Percentiles rank a stretch among this genome's conserved stretches.
Evolutionary conservation across 2,113 vertebrate genomes (phyloP).

Genomic region (Crocuta crocuta): DNA sequence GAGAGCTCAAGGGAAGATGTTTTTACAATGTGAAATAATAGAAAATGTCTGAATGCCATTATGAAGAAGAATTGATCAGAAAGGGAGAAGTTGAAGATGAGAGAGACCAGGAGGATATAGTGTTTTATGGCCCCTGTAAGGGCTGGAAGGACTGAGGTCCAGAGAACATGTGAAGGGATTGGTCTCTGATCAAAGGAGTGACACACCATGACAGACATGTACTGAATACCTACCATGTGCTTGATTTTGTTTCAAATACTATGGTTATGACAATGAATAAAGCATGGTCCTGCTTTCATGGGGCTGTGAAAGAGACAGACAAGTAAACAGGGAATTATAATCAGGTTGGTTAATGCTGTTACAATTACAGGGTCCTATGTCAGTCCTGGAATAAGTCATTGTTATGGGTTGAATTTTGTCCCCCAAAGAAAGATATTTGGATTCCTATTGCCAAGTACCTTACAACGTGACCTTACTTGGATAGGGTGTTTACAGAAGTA

Average conservation of each 20-base stretch:
- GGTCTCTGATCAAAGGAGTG: background rate
- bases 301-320: background rate
- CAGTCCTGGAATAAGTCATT: background rate
- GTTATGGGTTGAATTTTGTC: background rate
- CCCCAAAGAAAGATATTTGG: background rate
- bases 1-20: background rate
- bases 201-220: slow-evolving; percentile 1
- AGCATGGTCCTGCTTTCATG: background rate
- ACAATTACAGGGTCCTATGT: background rate
- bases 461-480: slow-evolving; percentile 9
- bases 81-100: background rate
- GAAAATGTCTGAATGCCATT: background rate
- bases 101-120: background rate
- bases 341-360: slow-evolving; percentile 16
- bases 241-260: slow-evolving; percentile 58
- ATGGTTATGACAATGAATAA: background rate
- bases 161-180: background rate
- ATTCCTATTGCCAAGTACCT: background rate
- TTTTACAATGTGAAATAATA: slow-evolving; percentile 4
- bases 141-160: background rate
- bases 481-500: background rate
- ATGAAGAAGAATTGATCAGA: slow-evolving; percentile 37
- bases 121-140: background rate
- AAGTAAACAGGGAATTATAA: slow-evolving; percentile 45
- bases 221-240: background rate